These are phyloP conservation scores for Dendrophyllia cribrosa DNA, from an alignment of 64 coral and sea anemone genomes.

Conservation along the genomic window DNA sequence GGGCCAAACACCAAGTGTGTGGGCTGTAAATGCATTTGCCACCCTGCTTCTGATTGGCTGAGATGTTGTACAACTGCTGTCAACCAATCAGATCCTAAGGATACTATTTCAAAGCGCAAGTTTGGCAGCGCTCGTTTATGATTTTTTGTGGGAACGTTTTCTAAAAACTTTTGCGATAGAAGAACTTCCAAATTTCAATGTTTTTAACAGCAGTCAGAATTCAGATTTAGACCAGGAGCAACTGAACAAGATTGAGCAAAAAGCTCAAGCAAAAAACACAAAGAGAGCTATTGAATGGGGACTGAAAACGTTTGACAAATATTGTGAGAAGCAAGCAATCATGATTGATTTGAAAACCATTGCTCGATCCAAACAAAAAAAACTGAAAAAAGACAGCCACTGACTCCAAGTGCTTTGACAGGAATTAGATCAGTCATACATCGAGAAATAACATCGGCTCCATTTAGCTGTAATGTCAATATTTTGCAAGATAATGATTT, in stretches of 20 bases:
- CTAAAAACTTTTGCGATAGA: no score
- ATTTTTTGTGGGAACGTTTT: not conserved
- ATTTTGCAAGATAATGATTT: constrained; percentile 62
- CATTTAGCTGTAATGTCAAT: constrained; percentile 24
- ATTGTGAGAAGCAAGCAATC: not conserved
- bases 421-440: not conserved
- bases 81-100: not conserved
- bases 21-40: constrained; percentile 4
- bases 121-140: not conserved
- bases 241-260: not conserved
- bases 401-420: constrained; percentile 12
- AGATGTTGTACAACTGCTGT: not conserved
- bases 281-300: not conserved
- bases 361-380: not conserved
- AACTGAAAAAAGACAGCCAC: not conserved
- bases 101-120: not conserved
- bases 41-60: not conserved
- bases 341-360: not conserved
- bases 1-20: not conserved
- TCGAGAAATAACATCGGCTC: constrained; percentile 36
- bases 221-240: not conserved
- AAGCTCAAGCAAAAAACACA: not conserved
- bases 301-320: not conserved
- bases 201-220: no score
- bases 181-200: no score